A percentile compares a stretch with the other conserved stretches of the same genome.
These are phyloP conservation scores for Eumacrocentrus americanus DNA, from an alignment of 2,888 invertebrate species.

Conservation along the genomic window DNA sequence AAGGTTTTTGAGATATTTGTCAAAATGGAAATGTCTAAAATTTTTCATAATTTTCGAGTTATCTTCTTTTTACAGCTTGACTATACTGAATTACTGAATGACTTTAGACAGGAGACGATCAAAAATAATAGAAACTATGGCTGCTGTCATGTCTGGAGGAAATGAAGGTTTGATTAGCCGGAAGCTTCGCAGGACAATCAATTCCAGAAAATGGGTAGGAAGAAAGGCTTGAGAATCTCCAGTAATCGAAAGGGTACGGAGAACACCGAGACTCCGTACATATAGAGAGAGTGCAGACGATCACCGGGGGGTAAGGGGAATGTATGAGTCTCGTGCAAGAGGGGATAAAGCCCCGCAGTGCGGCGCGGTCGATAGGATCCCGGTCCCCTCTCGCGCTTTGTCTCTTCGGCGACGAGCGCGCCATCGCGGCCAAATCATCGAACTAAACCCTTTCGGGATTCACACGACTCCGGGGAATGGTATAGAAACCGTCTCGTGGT, in stretches of 20 bases:
- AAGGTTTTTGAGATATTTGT: too few species aligned
- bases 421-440: neutral
- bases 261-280: slow-evolving; percentile 25
- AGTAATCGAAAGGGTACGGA: slow-evolving; percentile 30
- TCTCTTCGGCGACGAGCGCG: slow-evolving; percentile 19
- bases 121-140: too few species aligned
- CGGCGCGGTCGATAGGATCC: slow-evolving; percentile 61
- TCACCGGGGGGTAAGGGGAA: neutral
- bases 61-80: too few species aligned
- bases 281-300: slow-evolving; percentile 29
- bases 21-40: too few species aligned
- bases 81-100: too few species aligned
- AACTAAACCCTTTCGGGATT: too few species aligned
- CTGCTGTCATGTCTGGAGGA: neutral
- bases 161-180: slow-evolving; percentile 12
- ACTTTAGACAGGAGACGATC: too few species aligned
- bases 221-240: slow-evolving; percentile 29
- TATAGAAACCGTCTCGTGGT: neutral
- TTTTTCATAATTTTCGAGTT: too few species aligned
- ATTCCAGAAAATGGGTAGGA: slow-evolving; percentile 22
- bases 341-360: slow-evolving; percentile 62
- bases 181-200: slow-evolving; percentile 11
- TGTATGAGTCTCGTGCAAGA: slow-evolving; percentile 34
- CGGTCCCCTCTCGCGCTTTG: slow-evolving; percentile 36
- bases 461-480: too few species aligned